These are phyloP conservation scores for Brassicogethes aeneus DNA, from an alignment of 2,888 invertebrate genomes.

Conservation along the genomic window DNA sequence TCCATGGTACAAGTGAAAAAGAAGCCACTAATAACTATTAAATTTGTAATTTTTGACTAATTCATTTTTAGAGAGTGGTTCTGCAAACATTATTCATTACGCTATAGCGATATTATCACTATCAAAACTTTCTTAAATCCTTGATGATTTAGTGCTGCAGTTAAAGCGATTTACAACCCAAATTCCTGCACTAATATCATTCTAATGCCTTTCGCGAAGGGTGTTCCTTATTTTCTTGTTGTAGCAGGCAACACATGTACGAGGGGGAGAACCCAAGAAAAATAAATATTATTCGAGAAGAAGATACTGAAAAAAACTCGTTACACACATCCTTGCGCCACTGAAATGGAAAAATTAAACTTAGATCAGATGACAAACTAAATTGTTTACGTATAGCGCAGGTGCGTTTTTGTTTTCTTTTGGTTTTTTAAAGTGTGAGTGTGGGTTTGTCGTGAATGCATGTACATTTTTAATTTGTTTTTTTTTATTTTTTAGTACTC, in stretches of 20 bases:
- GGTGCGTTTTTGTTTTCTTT: neutral
- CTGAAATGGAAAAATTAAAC: neutral
- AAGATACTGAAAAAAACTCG: constrained; percentile 14
- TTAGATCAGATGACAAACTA: neutral
- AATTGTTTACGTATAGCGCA: neutral
- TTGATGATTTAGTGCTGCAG: too few species aligned
- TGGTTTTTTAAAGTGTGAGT: neutral
- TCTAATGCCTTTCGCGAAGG: constrained; percentile 18
- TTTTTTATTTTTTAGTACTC: too few species aligned
- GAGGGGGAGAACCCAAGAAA: constrained; percentile 19
- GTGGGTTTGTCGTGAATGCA: too few species aligned
- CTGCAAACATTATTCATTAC: too few species aligned
- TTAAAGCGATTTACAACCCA: constrained; percentile 29
- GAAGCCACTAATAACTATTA: too few species aligned
- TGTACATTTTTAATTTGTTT: too few species aligned
- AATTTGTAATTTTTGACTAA: too few species aligned
- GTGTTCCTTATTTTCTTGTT: constrained; percentile 8
- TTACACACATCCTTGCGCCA: constrained; percentile 20
- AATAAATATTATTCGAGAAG: constrained; percentile 11
- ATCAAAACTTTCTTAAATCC: too few species aligned
- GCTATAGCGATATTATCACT: too few species aligned
- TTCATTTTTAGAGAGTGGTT: too few species aligned
- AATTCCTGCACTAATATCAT: constrained; percentile 29
- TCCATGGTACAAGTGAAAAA: too few species aligned
- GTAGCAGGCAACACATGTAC: constrained; percentile 27